These are phyloP conservation scores for Odocoileus virginianus DNA, from an alignment of 2,113 vertebrate species.

Conservation along the genomic window DNA sequence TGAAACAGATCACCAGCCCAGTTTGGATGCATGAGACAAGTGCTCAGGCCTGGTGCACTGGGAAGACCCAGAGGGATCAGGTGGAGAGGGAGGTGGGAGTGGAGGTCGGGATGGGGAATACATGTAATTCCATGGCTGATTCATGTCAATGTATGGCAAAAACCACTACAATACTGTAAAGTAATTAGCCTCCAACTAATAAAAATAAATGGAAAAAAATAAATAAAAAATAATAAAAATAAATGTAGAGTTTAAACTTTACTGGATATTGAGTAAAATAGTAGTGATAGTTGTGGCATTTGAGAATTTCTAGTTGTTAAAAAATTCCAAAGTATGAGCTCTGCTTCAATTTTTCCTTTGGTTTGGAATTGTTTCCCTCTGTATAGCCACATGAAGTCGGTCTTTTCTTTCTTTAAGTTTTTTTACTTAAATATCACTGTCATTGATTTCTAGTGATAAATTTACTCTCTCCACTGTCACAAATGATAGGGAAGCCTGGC, in stretches of 20 bases:
- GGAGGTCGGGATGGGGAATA: too few species aligned
- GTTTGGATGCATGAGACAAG: too few species aligned
- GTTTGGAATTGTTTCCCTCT: neutral
- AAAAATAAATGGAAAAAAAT: too few species aligned
- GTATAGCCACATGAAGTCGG: neutral
- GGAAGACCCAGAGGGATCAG: too few species aligned
- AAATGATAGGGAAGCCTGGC: neutral
- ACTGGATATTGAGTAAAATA: neutral
- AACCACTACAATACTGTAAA: too few species aligned
- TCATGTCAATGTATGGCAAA: too few species aligned
- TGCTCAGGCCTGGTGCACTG: too few species aligned
- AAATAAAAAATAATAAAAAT: neutral
- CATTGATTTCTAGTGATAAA: neutral
- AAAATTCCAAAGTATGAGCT: neutral
- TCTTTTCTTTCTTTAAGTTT: neutral
- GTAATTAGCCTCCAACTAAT: too few species aligned
- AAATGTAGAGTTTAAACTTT: neutral
- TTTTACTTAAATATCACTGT: neutral
- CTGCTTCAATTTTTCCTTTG: neutral
- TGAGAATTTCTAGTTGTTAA: neutral
- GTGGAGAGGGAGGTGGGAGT: too few species aligned
- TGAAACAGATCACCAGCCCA: too few species aligned
- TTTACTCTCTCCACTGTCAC: too few species aligned
- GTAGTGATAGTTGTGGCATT: neutral
- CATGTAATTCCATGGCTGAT: too few species aligned